Conservation (phyloP, 2,113 vertebrate genomes). For the Campylomormyrus tamandua region DNA sequence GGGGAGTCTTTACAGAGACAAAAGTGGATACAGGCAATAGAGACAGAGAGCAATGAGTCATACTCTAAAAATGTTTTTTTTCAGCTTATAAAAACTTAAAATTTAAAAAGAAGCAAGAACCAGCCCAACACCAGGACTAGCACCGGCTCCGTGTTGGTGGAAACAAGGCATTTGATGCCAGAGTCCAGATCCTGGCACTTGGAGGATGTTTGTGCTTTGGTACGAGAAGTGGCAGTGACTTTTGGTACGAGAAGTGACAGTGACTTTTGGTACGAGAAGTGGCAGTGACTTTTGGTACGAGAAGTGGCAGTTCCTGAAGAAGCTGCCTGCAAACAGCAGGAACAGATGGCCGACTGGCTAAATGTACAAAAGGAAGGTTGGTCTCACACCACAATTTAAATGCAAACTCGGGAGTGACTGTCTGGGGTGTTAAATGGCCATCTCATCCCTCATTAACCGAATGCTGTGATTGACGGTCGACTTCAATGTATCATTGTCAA, state of each 20-base stretch:
- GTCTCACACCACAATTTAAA: conserved; percentile 19
- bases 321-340: not conserved
- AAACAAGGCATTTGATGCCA: too few relatives aligned
- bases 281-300: not conserved
- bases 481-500: not conserved
- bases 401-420: not conserved
- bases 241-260: not conserved
- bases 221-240: not conserved
- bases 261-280: not conserved
- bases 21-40: too few relatives aligned
- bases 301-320: not conserved
- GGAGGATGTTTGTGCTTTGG: not conserved
- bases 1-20: too few relatives aligned
- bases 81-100: too few relatives aligned
- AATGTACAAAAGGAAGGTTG: conserved; percentile 14
- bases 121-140: too few relatives aligned
- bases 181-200: not conserved
- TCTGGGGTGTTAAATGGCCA: conserved; percentile 4
- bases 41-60: too few relatives aligned
- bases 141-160: too few relatives aligned
- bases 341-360: not conserved
- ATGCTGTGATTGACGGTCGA: not conserved
- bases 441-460: conserved; percentile 16
- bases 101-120: too few relatives aligned
- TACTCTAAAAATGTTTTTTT: too few relatives aligned